Base-by-base conservation (phyloP, 2,888 invertebrate species). In the Chrysodeixis includens region DNA sequence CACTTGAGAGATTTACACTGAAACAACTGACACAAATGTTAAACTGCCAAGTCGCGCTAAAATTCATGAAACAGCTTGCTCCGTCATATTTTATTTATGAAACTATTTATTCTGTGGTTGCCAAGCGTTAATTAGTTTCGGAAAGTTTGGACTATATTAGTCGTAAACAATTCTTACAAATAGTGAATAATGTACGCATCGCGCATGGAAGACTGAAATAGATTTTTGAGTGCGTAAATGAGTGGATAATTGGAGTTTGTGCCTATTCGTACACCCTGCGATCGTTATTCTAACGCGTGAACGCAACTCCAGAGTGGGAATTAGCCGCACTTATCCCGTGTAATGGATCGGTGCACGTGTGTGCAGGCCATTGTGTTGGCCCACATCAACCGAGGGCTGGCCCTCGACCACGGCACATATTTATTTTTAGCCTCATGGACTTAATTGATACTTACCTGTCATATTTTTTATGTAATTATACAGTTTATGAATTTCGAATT, bases 321-420 rank as follows among this genome's bases (percentile, higher is more conserved):
- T 94, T 92, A 94, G 88, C 92, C 86, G 90, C 91, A 93, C 90
- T 93, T 94, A 94, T 92, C 90, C 90, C 86, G 86, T 90, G 90
- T 93, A 93, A 93, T 93, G 87, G 92, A 90, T 83, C 71, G 69
- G 59, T 82, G 86, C 87, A 86, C 87, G 88, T 89, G 87, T 88
- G 87, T 85, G 88, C 85, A 83, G 78, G 77, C 82, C 81, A 90
- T 90, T 92, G 90, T 90, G 84, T 84, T 81, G 82, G 69, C 68
- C 71, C 69, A 69, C 74, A 76, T 81, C 60, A 74, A 75, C 66
- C 60, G 64, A 78, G 79, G 79, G 73, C 65, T 81, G 73, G 71
- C 74, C 54, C 71, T 71, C 64, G 62, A 56, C 62, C 56, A 66
- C 56, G n/a, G 56, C 66, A 73, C 52, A 62, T 32, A 40, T 35